Evolutionary conservation across 1,140 invertebrate genomes (phyloP).

Genomic region (Philotrypesis tridentata): DNA sequence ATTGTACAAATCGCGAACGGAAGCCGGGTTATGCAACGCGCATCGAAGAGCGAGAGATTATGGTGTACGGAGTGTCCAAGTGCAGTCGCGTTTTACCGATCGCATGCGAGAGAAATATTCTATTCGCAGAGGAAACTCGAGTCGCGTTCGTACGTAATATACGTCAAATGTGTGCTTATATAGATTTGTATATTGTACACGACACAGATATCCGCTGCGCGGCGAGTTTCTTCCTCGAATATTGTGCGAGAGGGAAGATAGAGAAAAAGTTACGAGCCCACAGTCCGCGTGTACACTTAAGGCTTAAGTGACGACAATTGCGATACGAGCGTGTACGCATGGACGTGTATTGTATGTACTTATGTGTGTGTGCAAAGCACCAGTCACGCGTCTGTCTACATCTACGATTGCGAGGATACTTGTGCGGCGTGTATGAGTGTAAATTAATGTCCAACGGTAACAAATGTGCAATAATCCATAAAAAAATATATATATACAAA

Average conservation of each 20-base stretch:
- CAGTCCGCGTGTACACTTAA: too few species aligned
- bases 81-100: too few species aligned
- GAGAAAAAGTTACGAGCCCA: background rate
- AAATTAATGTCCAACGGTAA: too few species aligned
- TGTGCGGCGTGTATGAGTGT: background rate
- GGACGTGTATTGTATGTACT: too few species aligned
- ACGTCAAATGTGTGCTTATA: too few species aligned
- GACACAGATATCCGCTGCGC: background rate
- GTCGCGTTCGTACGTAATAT: too few species aligned
- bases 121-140: background rate
- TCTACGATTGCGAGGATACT: background rate
- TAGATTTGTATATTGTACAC: background rate
- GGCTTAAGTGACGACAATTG: too few species aligned
- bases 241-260: too few species aligned
- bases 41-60: slow-evolving; percentile 36
- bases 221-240: background rate
- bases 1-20: background rate
- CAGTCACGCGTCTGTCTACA: too few species aligned
- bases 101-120: slow-evolving; percentile 32
- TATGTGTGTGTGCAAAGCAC: too few species aligned
- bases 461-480: too few species aligned
- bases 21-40: slow-evolving; percentile 28
- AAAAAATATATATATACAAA: background rate
- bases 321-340: background rate
- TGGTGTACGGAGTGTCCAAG: background rate